Percentiles rank a stretch among this genome's conserved stretches.
Conservation (phyloP, 2,888 invertebrate genomes). For the Bibio marci region DNA sequence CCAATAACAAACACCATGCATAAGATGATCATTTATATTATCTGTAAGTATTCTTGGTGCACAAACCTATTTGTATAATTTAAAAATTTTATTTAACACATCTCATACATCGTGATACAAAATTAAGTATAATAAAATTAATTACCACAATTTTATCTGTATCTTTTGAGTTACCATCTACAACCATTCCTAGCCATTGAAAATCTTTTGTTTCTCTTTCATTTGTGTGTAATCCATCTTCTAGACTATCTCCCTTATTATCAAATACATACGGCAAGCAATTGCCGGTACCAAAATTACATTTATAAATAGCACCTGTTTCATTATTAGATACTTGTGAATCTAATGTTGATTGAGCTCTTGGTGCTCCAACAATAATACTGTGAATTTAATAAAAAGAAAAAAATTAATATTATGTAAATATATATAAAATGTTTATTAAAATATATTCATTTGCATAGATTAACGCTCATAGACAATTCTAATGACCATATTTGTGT, state of each 20-base stretch:
- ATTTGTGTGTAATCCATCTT: slow-evolving; percentile 2
- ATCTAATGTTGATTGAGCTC: slow-evolving; percentile 30
- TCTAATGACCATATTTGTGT: too few relatives aligned
- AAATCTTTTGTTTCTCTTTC: slow-evolving; percentile 25
- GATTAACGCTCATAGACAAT: too few relatives aligned
- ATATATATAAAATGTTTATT: too few relatives aligned
- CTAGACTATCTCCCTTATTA: neutral
- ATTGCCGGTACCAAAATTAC: slow-evolving; percentile 18
- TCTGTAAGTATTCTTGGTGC: slow-evolving; percentile 25
- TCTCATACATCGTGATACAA: neutral
- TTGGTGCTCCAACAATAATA: slow-evolving; percentile 35
- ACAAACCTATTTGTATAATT: slow-evolving; percentile 19
- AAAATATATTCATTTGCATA: too few relatives aligned
- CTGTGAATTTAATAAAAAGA: slow-evolving; percentile 18
- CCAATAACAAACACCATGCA: slow-evolving; percentile 31
- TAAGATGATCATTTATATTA: slow-evolving; percentile 18
- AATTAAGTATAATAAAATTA: slow-evolving; percentile 1
- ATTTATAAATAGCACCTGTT: slow-evolving; percentile 37
- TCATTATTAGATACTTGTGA: slow-evolving; percentile 26
- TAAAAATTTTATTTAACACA: neutral
- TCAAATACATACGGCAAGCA: slow-evolving; percentile 26
- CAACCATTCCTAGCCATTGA: slow-evolving; percentile 34
- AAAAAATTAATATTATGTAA: too few relatives aligned
- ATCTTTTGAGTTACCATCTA: slow-evolving; percentile 29
- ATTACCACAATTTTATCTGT: slow-evolving; percentile 26